Evolutionary conservation across 1,140 invertebrate species (phyloP), one percentile per base, ranked within the genome.

Genomic region (Heliothis subflexa): DNA sequence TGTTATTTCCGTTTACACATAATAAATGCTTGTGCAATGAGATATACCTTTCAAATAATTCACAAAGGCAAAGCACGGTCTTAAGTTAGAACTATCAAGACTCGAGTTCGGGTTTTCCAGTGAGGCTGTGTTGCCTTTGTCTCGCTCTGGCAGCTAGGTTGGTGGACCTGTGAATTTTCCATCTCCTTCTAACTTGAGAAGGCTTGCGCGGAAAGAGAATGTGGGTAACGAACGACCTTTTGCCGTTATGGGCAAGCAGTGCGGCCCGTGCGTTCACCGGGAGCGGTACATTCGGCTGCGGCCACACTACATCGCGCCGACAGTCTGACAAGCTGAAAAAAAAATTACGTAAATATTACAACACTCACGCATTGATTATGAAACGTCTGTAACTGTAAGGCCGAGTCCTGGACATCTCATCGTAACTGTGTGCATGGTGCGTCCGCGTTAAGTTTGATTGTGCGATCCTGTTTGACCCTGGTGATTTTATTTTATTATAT

Each of bases 171-270:
- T 85, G 59, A 70, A 61, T 86, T 54, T 77, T 83, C 66, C 68
- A 71, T 93, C 91, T 88, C 87, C 72, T 74, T 94, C 83, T 85
- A 72, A 87, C 91, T 89, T 88, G 82, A 86, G 86, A 89, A 94
- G 93, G 93, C 93, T 94, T 94, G 93, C 93, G 93, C 92, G 93
- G 89, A 93, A 94, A 94, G 93, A 94, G 93, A 94, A 93, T 93
- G 93, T 94, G 91, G 93, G 89, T 92, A 94, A 93, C 91, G 91
- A 91, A 94, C 93, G 93, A 94, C 93, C 93, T 93, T 94, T 94
- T 88, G 91, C 87, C 85, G 90, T 89, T 93, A 92, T 84, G 88
- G 88, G 89, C 89, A 88, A 85, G 91, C 93, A 94, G 93, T 94
- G 93, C 93, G 91, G 93, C 87, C 90, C 89, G 91, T 87, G 85